Percentiles rank a stretch among this genome's conserved stretches.
phyloP scores from a whole-genome alignment of 2,888 invertebrate species.

The Anoncus sp. region DNA sequence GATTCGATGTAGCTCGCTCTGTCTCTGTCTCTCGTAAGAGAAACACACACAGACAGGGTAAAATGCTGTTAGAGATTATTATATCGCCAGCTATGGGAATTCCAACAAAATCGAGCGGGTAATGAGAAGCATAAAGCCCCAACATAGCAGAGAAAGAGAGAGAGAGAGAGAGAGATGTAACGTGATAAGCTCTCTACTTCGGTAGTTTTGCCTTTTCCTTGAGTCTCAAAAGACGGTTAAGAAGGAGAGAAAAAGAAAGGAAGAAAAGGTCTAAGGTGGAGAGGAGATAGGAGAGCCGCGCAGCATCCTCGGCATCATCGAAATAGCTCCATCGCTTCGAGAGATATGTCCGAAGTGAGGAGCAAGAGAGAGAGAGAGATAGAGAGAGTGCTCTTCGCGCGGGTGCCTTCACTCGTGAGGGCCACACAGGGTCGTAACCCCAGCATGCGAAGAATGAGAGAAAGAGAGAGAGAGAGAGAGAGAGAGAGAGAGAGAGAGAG shows the following conservation, averaged over 20 bases:
- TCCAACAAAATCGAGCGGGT: slow-evolving; percentile 60
- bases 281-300: slow-evolving; percentile 25
- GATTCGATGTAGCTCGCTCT: background rate
- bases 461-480: slow-evolving; percentile 14
- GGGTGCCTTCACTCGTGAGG: slow-evolving; percentile 58
- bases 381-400: slow-evolving; percentile 45
- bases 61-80: slow-evolving; percentile 55
- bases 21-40: no score
- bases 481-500: slow-evolving; percentile 47
- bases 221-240: slow-evolving; percentile 20
- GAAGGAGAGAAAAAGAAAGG: slow-evolving; percentile 21
- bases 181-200: slow-evolving; percentile 59
- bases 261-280: slow-evolving; percentile 33
- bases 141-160: slow-evolving; percentile 38
- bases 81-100: slow-evolving; percentile 56
- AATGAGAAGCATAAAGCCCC: slow-evolving; percentile 61
- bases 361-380: slow-evolving; percentile 31
- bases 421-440: slow-evolving; percentile 62
- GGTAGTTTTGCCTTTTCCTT: slow-evolving; percentile 51
- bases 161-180: slow-evolving; percentile 23
- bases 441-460: background rate
- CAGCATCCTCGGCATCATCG: slow-evolving; percentile 65
- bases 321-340: slow-evolving; percentile 74
- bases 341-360: slow-evolving; percentile 43
- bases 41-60: no score